Conservation (phyloP, 2,113 vertebrate species). For the Columbina picui region DNA sequence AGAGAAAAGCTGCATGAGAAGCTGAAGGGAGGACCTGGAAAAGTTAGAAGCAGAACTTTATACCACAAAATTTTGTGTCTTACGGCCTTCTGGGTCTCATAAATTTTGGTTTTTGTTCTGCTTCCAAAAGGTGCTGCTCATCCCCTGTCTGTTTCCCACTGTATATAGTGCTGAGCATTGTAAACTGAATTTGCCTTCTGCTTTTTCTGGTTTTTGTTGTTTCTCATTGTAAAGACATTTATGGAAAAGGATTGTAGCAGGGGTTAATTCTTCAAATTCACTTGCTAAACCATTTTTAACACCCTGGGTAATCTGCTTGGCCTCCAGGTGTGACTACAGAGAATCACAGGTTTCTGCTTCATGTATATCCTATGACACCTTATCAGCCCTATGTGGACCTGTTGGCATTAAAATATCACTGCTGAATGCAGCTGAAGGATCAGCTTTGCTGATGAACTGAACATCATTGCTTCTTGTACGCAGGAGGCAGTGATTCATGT, state of each 20-base stretch:
- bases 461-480: background rate
- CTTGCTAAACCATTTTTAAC: background rate
- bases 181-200: background rate
- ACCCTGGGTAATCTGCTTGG: background rate
- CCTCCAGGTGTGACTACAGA: background rate
- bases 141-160: rapidly evolving
- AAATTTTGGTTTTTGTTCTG: background rate
- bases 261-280: background rate
- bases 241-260: rapidly evolving
- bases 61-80: background rate
- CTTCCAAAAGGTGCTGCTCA: background rate
- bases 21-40: background rate
- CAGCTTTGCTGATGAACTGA: background rate
- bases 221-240: background rate
- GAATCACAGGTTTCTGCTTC: background rate
- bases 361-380: rapidly evolving
- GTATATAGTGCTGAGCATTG: background rate
- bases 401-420: background rate
- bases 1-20: background rate
- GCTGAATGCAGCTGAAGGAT: background rate
- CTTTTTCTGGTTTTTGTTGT: background rate
- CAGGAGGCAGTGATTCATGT: rapidly evolving
- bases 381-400: background rate
- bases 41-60: background rate
- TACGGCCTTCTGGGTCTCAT: background rate